Evolutionary conservation across 2,113 vertebrate species (phyloP).

Genomic region (Cepphus grylle): DNA sequence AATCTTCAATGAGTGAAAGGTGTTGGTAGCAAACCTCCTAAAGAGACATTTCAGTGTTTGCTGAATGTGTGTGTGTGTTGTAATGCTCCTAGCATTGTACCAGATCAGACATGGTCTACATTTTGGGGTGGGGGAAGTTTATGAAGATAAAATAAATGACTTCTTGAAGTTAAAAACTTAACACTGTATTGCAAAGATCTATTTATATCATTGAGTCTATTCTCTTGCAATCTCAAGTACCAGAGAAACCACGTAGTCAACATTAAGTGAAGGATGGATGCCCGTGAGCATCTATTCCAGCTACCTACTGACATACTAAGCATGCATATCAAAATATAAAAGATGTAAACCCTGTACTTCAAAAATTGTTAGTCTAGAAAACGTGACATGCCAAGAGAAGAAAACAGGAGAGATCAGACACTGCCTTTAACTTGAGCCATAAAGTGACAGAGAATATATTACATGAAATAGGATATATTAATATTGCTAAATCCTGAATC

Average conservation of each 20-base stretch:
- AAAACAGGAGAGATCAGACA: not conserved
- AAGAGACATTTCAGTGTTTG: not conserved
- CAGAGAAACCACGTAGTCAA: fast-evolving
- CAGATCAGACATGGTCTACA: not conserved
- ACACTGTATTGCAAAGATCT: not conserved
- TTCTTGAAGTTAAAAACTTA: not conserved
- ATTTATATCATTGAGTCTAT: fast-evolving
- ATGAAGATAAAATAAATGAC: not conserved
- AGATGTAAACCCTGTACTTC: not conserved
- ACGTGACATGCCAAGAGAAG: not conserved
- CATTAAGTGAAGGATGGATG: not conserved
- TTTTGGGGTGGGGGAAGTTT: not conserved
- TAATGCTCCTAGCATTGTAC: not conserved
- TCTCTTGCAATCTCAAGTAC: not conserved
- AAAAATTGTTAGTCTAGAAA: not conserved
- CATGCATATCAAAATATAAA: not conserved
- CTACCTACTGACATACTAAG: not conserved
- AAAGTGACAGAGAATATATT: not conserved
- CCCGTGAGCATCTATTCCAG: not conserved
- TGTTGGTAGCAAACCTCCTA: not conserved
- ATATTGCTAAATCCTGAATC: not conserved
- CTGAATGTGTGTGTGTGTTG: not conserved
- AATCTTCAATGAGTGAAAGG: not conserved
- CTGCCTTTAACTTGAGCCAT: not conserved
- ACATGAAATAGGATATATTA: not conserved